Base-by-base conservation (phyloP, 2,113 vertebrate species). In the Nasalis larvatus region DNA sequence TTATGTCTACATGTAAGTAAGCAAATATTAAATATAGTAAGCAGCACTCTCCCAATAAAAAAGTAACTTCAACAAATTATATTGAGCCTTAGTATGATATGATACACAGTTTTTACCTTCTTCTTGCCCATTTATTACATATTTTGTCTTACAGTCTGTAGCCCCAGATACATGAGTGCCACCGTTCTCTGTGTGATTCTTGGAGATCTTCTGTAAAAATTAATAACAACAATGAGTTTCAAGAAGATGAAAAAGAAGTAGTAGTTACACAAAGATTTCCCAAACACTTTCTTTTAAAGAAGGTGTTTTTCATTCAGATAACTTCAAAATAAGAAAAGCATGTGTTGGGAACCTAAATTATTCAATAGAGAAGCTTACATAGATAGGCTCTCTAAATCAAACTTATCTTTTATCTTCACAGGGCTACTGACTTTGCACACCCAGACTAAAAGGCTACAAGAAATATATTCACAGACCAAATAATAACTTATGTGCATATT, bases 161-260 rank as follows among this genome's bases (percentile, higher is more conserved):
- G 94, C 84, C 69, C 83, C 86, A 89, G 91, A 80, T 94, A 85
- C 71, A 78, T 78, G 81, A 42, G 17, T 0, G 94, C 25, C 8
- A 80, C 86, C 20, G 45, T 98, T 98, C 49, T 42, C 96, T 1
- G 78, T 90, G 35, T 49, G 52, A 71, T 97, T 98, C 96, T 99
- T 99, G 78, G 99, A 99, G 77, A 97, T 96, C 37, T 97, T 98
- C 99, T 99, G 66, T 27, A 96, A 91, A 92, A 92, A 86, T 20
- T 52, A 96, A 94, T 18, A 95, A 16, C 71, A 9, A 30, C 52
- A 89, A 93, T 85, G 91, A 84, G 4, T 66, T 77, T 47, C 11
- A 83, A 30, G 4, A 63, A 60, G 25, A n/a, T 69, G 16, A 17
- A 35, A n/a, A n/a, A 17, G 16, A 35, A 69, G 32, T n/a, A 69